These are phyloP conservation scores for Porites rus DNA, from an alignment of 92 coral and sea anemone species.

Conservation along the genomic window DNA sequence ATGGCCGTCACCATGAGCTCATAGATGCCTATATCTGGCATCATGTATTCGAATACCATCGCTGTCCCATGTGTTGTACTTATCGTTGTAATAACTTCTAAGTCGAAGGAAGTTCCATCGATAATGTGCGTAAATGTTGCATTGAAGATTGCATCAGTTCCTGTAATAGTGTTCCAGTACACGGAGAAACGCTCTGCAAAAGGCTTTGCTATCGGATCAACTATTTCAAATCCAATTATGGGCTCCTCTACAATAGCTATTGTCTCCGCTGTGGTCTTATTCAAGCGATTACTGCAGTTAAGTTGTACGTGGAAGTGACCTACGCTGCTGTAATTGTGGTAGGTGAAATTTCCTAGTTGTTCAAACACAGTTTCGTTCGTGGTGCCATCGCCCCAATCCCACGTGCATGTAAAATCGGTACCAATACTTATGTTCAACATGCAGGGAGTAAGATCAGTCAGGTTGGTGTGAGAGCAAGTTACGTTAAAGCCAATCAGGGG, in stretches of 20 bases:
- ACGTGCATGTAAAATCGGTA: slow-evolving; percentile 85
- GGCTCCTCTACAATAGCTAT: slow-evolving; percentile 85
- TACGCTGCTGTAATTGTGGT: slow-evolving; percentile 69
- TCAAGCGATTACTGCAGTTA: slow-evolving; percentile 86
- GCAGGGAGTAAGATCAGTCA: slow-evolving; percentile 76
- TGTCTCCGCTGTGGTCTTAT: slow-evolving; percentile 64
- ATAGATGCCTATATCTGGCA: slow-evolving; percentile 66
- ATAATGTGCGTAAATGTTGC: slow-evolving; percentile 47
- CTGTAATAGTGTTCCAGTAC: slow-evolving; percentile 55
- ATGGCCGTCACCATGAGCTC: slow-evolving; percentile 72
- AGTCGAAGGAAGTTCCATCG: slow-evolving; percentile 22
- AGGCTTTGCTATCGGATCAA: slow-evolving; percentile 56
- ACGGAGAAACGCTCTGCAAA: slow-evolving; percentile 46
- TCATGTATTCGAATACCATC: slow-evolving; percentile 35
- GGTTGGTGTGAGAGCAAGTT: slow-evolving; percentile 72
- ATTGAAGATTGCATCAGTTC: slow-evolving; percentile 86
- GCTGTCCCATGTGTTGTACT: slow-evolving; percentile 50
- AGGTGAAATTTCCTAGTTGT: slow-evolving; percentile 67
- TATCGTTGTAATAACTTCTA: slow-evolving; percentile 7
- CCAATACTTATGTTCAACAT: slow-evolving; percentile 82
- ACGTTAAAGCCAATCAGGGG: slow-evolving; percentile 74
- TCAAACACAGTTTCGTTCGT: slow-evolving; percentile 50
- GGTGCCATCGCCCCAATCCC: slow-evolving; percentile 78
- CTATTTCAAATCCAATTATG: slow-evolving; percentile 44
- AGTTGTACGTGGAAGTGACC: slow-evolving; percentile 68